phyloP scores from a whole-genome alignment of 2,797 vertebrate genomes.

The Pogonophryne albipinna region DNA sequence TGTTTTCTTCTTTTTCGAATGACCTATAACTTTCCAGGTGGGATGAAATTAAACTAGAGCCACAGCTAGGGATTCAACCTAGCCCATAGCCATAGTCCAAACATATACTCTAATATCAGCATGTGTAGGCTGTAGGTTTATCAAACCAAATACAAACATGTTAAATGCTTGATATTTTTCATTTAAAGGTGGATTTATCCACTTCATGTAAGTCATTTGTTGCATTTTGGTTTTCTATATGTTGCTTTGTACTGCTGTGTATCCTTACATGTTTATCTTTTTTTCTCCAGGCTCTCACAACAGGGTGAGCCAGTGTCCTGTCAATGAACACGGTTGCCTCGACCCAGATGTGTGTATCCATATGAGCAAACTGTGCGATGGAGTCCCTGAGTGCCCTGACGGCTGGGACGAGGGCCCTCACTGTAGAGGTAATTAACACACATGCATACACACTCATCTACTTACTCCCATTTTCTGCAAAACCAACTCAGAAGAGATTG shows the following conservation, averaged over 20 bases:
- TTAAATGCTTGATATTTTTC: neutral
- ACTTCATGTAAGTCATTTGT: neutral
- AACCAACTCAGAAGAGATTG: constrained; percentile 1
- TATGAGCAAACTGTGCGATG: constrained; percentile 93
- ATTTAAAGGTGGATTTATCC: neutral
- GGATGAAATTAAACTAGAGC: neutral
- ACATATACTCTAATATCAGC: neutral
- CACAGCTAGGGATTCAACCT: neutral
- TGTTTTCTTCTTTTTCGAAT: neutral
- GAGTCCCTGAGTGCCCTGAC: constrained; percentile 89
- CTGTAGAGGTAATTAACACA: constrained; percentile 88
- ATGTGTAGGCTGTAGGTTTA: neutral
- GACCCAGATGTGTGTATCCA: constrained; percentile 92
- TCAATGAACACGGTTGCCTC: constrained; percentile 93
- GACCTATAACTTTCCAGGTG: neutral
- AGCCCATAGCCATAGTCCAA: neutral
- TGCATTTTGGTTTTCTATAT: neutral
- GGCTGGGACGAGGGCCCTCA: constrained; percentile 94
- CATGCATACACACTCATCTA: neutral
- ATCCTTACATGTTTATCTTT: constrained; percentile 25
- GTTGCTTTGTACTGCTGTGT: constrained; percentile 3
- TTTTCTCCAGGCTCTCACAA: constrained; percentile 90
- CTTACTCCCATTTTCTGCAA: neutral
- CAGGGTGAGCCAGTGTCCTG: constrained; percentile 91
- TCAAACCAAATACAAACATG: neutral